phyloP scores from a whole-genome alignment of 1,140 invertebrate species.

The Orius insidiosus region DNA sequence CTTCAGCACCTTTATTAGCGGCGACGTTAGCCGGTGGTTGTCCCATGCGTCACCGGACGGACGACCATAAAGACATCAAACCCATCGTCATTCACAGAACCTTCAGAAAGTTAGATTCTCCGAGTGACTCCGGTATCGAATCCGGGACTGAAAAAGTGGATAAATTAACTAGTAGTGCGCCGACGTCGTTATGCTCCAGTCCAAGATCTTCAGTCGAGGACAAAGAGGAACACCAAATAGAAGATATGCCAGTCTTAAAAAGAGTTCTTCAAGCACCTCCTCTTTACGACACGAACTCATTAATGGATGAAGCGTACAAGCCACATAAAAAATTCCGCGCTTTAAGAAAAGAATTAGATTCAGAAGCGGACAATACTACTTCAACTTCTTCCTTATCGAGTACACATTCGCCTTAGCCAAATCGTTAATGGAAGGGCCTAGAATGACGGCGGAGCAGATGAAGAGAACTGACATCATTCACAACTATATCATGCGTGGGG shows the following conservation, averaged over 20 bases:
- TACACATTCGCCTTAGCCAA: conserved; percentile 70
- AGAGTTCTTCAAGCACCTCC: conserved; percentile 80
- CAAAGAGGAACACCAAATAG: conserved; percentile 47
- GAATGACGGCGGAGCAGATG: conserved; percentile 74
- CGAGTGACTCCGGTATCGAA: conserved; percentile 82
- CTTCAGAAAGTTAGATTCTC: conserved; percentile 71
- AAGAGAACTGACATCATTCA: conserved; percentile 78
- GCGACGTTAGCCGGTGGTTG: conserved; percentile 55
- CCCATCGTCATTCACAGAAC: conserved; percentile 23
- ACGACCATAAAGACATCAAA: conserved; percentile 53
- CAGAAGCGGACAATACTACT: conserved; percentile 45
- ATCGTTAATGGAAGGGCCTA: conserved; percentile 70
- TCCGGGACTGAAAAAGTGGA: conserved; percentile 73
- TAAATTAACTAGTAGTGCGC: conserved; percentile 46
- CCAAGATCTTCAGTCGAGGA: conserved; percentile 71
- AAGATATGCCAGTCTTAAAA: conserved; percentile 86
- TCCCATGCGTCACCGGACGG: conserved; percentile 39
- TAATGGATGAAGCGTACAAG: conserved; percentile 89
- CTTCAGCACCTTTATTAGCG: conserved; percentile 50
- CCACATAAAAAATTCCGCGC: conserved; percentile 88
- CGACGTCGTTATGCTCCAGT: conserved; percentile 67
- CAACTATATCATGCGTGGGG: conserved; percentile 66
- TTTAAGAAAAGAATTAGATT: conserved; percentile 54
- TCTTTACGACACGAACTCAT: conserved; percentile 65
- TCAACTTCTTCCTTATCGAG: conserved; percentile 44